These are phyloP conservation scores for Acleris cristana DNA, from an alignment of 2,888 invertebrate genomes.

Conservation along the genomic window DNA sequence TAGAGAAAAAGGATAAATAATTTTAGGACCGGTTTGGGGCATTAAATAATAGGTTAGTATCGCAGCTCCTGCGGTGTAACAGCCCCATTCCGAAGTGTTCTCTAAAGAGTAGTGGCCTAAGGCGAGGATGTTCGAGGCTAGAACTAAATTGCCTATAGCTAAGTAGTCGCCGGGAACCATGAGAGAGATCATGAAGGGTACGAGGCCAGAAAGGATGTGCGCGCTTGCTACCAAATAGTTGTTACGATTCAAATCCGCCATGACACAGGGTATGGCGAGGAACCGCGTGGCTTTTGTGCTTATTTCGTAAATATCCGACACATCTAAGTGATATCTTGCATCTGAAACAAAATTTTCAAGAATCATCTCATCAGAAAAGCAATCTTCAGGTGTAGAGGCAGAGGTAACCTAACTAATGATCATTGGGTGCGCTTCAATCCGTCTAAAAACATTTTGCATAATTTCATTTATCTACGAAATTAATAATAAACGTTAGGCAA, in stretches of 20 bases:
- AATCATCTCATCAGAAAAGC: neutral
- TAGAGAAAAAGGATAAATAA: slow-evolving; percentile 25
- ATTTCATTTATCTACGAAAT: no score
- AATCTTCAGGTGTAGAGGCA: neutral
- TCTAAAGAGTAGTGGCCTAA: slow-evolving; percentile 31
- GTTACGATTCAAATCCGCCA: slow-evolving; percentile 28
- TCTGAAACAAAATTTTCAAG: slow-evolving; percentile 11
- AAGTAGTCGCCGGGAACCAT: slow-evolving; percentile 10
- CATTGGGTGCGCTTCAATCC: no score
- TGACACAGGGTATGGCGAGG: slow-evolving; percentile 28
- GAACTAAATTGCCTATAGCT: slow-evolving; percentile 27
- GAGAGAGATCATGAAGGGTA: slow-evolving; percentile 23
- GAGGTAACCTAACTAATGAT: no score
- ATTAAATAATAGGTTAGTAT: slow-evolving; percentile 30
- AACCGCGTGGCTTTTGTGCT: slow-evolving; percentile 26
- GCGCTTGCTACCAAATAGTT: slow-evolving; percentile 22
- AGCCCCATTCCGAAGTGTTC: slow-evolving; percentile 27
- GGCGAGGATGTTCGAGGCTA: slow-evolving; percentile 30
- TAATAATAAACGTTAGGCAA: no score
- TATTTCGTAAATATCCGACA: slow-evolving; percentile 7
- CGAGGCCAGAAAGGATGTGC: slow-evolving; percentile 28
- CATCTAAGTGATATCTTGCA: slow-evolving; percentile 24
- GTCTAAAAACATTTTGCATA: no score
- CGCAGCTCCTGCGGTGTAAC: slow-evolving; percentile 30
- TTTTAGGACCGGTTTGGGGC: slow-evolving; percentile 22